Evolutionary conservation across 2,888 invertebrate genomes (phyloP).

Genomic region (Caenorhabditis auriculariae): DNA sequence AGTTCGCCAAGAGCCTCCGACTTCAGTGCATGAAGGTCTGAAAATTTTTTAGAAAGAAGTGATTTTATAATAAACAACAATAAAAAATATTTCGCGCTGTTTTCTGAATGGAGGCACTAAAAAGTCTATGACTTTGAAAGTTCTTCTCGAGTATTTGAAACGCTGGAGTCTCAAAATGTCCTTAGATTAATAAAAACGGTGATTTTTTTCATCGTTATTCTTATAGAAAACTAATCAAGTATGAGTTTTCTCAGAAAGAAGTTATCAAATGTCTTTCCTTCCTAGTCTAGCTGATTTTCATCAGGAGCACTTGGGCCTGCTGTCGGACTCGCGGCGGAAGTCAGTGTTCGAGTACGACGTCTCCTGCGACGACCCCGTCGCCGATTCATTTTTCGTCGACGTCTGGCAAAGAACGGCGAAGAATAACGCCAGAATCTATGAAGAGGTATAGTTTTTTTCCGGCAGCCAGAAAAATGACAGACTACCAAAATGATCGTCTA

Average conservation of each 20-base stretch:
- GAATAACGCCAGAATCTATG: constrained; percentile 84
- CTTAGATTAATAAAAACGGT: too few relatives aligned
- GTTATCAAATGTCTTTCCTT: too few relatives aligned
- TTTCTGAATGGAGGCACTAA: too few relatives aligned
- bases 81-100: too few relatives aligned
- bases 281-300: constrained; percentile 1
- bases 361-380: constrained; percentile 74
- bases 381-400: constrained; percentile 80
- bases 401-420: constrained; percentile 81
- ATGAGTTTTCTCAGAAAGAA: too few relatives aligned
- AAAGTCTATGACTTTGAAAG: too few relatives aligned
- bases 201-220: too few relatives aligned
- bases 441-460: constrained; percentile 71
- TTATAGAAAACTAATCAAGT: too few relatives aligned
- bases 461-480: too few relatives aligned
- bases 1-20: constrained; percentile 82
- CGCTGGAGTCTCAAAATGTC: too few relatives aligned
- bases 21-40: constrained; percentile 75
- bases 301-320: constrained; percentile 81
- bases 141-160: too few relatives aligned
- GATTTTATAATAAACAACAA: neutral
- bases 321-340: constrained; percentile 65
- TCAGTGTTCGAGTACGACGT: constrained; percentile 42
- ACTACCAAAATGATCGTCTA: too few relatives aligned
- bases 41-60: constrained; percentile 1